Evolutionary conservation across 2,888 invertebrate genomes (phyloP), one percentile per base, ranked within the genome.

Genomic region (Agrotis segetum): DNA sequence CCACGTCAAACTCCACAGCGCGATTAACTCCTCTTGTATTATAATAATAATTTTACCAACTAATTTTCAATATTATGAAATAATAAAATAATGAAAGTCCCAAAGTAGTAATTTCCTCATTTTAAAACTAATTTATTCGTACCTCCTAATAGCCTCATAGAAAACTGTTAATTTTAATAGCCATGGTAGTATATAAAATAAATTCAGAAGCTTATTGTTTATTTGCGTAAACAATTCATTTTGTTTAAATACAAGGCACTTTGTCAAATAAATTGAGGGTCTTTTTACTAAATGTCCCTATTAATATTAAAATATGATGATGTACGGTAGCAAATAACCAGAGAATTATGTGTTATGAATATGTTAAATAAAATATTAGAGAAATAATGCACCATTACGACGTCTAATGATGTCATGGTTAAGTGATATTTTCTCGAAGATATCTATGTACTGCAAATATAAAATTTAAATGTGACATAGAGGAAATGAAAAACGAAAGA

Each of bases 241-340:
- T 40, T 49, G 61, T 46, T 55, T 77, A 81, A 63, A 64, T 81
- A 34, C 61, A 58, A 44, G 29, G 17, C 46, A 64, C 21, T 78
- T 56, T 66, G 21, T 65, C 47, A 82, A 82, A 79, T 65, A 73
- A 79, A 73, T 63, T 61, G 50, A 46, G 46, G 44, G 55, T 68
- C 6, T 62, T 59, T 77, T 47, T 34, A 50, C 47, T 44, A 53
- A 67, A 65, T 65, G 53, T 66, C n/a, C 24, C 47, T 40, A 62
- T 56, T 58, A 55, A 67, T 76, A 59, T 67, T 80, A 81, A 75
- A 59, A 81, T 64, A 61, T 58, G 55, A 47, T 49, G 67, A 67
- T 34, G 50, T 62, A 58, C 53, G 64, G 55, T 59, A 67, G 61
- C 47, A 62, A 73, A 82, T 71, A 50, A 58, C 19, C 11, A 53